These are phyloP conservation scores for Edolisoma coerulescens DNA, from an alignment of 2,113 vertebrate species.

Conservation along the genomic window DNA sequence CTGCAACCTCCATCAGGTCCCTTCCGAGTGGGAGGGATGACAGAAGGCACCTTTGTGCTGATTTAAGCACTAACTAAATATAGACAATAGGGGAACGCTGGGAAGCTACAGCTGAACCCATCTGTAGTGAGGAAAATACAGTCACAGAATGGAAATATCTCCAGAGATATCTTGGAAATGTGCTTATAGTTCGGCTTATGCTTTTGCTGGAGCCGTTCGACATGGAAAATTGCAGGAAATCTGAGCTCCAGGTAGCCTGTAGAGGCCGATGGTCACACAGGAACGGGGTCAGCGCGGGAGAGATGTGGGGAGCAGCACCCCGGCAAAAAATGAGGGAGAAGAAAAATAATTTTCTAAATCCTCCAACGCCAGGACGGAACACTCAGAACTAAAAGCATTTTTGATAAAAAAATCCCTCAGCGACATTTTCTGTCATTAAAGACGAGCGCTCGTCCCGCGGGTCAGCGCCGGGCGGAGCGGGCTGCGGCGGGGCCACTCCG, in stretches of 20 bases:
- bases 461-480: background rate
- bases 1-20: background rate
- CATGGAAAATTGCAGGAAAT: background rate
- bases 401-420: background rate
- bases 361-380: background rate
- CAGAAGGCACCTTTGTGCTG: slow-evolving; percentile 34
- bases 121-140: background rate
- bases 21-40: background rate
- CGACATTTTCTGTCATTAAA: too few species aligned
- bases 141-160: background rate
- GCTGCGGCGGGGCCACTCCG: background rate
- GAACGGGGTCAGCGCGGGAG: background rate
- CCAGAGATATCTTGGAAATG: background rate
- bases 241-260: background rate
- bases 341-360: background rate
- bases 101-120: slow-evolving; percentile 25
- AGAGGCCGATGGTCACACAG: background rate
- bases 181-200: background rate
- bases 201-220: background rate
- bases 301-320: background rate
- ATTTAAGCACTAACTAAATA: slow-evolving; percentile 42
- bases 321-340: accelerated
- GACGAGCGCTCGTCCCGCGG: background rate
- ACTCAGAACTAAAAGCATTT: background rate
- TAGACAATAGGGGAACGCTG: background rate